Evolutionary conservation across 1,140 invertebrate genomes (phyloP), one percentile per base, ranked within the genome.

Genomic region (Megalopta genalis): DNA sequence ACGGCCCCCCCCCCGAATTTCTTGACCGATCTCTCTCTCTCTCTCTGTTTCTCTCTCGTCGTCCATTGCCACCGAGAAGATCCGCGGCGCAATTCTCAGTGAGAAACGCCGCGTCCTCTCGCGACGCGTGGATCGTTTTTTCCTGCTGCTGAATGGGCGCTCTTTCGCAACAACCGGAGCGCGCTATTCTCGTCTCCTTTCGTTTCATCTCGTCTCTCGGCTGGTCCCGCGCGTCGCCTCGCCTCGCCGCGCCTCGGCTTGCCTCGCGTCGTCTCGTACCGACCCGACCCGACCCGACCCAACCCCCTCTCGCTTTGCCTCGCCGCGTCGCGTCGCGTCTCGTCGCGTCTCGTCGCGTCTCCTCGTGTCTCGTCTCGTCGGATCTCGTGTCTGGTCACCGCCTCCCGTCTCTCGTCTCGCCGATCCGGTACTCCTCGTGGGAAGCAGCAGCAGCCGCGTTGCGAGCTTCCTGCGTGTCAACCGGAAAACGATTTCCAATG

Each of bases 181-280:
- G 63, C 39, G 49, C 49, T 57, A 69, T 54, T 69, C 25, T 57
- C 49, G 67, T 54, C 65, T 46, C 39, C 16, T 66, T 27, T 64
- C 63, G 25, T 63, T 63, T 21, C 62, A 8, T 37, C 14, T 8
- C 27, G 62, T 63, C 12, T 37, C 62, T 32, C 32, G n/a, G n/a
- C 60, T 27, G 25, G 25, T 18, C 27, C 32, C 60, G 25, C 18
- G 25, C 32, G 25, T n/a, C n/a, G 25, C 8, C 62, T 37, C 23
- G 25, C 18, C 62, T 63, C 62, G n/a, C 27, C 27, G 4, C 27
- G 25, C 18, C 25, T 37, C 32, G 14, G 16, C 6, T 63, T 25
- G 62, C 18, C 62, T 32, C 62, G 25, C 27, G 25, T 63, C 62
- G 62, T 37, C 63, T 64, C n/a, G 25, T 14, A 21, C 49, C 49